These are phyloP conservation scores for Etia nguti DNA, from an alignment of 2,113 vertebrate genomes.

Conservation along the genomic window DNA sequence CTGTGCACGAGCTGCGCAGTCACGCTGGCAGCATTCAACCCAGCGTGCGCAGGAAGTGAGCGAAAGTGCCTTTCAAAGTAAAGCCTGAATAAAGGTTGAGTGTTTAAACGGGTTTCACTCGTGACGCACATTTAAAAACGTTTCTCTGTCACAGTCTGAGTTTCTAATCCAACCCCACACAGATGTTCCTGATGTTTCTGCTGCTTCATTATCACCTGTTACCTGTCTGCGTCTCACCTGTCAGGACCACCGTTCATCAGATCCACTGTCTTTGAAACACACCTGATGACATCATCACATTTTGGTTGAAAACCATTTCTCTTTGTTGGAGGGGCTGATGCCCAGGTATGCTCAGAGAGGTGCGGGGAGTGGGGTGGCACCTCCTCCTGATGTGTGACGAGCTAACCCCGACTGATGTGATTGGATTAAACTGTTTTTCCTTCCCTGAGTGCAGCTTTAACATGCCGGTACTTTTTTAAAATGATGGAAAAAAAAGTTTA, in stretches of 20 bases:
- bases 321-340: not conserved
- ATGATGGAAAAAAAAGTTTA: not conserved
- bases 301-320: not conserved
- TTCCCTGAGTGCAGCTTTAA: not conserved
- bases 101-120: not conserved
- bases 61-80: not conserved
- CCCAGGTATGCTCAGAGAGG: not conserved
- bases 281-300: not conserved
- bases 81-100: not conserved
- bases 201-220: not conserved
- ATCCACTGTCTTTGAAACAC: not conserved
- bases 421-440: not conserved
- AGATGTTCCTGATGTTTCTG: not conserved
- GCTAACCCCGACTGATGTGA: not conserved
- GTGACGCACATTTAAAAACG: not conserved
- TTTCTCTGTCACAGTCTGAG: not conserved
- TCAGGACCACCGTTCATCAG: fast-evolving
- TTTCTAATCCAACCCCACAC: not conserved
- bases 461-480: not conserved
- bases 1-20: not conserved
- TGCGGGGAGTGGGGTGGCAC: not conserved
- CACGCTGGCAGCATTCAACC: not conserved
- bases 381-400: not conserved
- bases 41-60: not conserved
- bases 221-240: not conserved